Evolutionary conservation across 2,797 vertebrate species (phyloP).

Genomic region (Cottoperca gobio): DNA sequence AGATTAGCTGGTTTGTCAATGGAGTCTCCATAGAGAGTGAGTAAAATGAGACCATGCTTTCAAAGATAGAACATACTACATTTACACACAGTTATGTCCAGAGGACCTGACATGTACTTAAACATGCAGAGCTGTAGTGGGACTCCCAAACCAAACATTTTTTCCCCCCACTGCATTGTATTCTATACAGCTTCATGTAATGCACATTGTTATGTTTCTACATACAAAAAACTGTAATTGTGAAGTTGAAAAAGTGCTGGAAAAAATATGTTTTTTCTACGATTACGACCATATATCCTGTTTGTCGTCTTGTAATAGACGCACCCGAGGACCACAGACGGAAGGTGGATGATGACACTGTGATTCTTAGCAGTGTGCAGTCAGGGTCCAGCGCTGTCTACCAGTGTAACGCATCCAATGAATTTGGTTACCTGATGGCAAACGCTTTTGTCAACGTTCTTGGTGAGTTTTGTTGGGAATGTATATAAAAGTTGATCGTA

Average conservation of each 20-base stretch:
- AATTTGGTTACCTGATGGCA: constrained; percentile 94
- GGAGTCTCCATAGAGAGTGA: constrained; percentile 93
- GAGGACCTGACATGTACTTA: background rate
- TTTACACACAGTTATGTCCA: background rate
- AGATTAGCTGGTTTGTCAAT: constrained; percentile 92
- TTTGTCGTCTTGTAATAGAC: constrained; percentile 78
- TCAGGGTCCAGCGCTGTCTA: constrained; percentile 94
- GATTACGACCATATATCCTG: background rate
- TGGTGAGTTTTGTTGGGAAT: constrained; percentile 82
- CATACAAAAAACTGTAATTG: background rate
- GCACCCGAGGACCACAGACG: constrained; percentile 90
- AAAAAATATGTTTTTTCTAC: background rate
- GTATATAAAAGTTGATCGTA: background rate
- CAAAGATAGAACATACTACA: background rate
- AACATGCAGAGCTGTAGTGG: background rate
- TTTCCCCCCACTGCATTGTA: background rate
- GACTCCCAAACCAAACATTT: background rate
- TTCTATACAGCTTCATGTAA: background rate
- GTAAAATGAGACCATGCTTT: constrained; percentile 53
- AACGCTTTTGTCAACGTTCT: constrained; percentile 97
- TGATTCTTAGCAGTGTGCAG: constrained; percentile 92
- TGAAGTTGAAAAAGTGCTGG: background rate
- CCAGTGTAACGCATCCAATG: constrained; percentile 96
- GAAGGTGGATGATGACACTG: constrained; percentile 90
- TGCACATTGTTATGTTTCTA: background rate